phyloP scores from a whole-genome alignment of 2,888 invertebrate species.

The Ctena decussata region DNA sequence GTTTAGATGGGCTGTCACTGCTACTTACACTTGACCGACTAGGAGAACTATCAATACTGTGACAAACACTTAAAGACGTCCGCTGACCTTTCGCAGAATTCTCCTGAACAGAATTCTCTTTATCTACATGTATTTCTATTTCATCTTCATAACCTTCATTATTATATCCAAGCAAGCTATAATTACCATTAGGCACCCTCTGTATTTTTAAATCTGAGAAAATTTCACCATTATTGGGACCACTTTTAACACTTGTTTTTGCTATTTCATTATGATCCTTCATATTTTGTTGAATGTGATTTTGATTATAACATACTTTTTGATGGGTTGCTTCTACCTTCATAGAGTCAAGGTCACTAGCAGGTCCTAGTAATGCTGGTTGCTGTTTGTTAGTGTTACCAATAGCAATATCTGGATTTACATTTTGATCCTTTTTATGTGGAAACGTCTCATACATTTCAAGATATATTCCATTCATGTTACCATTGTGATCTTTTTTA shows the following conservation, averaged over 20 bases:
- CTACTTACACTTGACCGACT: neutral
- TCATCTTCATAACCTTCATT: conserved; percentile 22
- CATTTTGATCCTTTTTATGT: neutral
- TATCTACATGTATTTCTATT: neutral
- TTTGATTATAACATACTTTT: neutral
- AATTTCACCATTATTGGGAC: neutral
- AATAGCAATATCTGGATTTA: neutral
- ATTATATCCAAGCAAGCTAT: conserved; percentile 17
- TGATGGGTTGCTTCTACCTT: neutral
- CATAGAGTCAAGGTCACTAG: neutral
- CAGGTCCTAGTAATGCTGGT: neutral
- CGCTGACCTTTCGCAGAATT: neutral
- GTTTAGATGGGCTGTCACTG: neutral
- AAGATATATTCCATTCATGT: conserved; percentile 42
- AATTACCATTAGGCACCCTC: neutral
- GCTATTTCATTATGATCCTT: neutral
- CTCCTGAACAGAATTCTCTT: neutral
- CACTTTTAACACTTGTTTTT: neutral
- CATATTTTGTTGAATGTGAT: neutral
- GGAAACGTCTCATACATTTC: conserved; percentile 57
- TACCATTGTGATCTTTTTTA: conserved; percentile 39
- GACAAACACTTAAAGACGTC: neutral
- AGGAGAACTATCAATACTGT: conserved; percentile 1
- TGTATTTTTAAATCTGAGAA: neutral
- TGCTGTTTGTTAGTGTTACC: neutral